phyloP scores from a whole-genome alignment of 2,797 vertebrate genomes.

The Tinamus major region DNA sequence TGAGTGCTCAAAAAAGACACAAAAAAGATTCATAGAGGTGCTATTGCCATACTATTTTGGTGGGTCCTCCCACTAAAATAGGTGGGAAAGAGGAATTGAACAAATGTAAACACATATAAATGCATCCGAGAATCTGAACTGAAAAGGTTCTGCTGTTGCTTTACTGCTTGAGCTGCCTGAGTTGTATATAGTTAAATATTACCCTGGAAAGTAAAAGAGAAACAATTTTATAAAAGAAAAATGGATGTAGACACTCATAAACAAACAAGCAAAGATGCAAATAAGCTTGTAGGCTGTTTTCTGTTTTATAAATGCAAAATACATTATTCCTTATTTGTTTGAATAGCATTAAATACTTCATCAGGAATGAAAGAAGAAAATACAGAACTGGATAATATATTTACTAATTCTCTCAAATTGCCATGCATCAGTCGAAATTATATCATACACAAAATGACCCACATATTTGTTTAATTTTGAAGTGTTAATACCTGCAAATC shows the following conservation, averaged over 20 bases:
- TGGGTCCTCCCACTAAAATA: background rate
- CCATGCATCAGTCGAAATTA: rapidly evolving
- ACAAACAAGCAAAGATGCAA: background rate
- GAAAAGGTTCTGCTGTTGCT: background rate
- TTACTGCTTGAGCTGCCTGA: background rate
- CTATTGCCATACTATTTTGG: background rate
- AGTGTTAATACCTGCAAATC: background rate
- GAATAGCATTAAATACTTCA: background rate
- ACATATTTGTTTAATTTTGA: background rate
- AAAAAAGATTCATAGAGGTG: background rate
- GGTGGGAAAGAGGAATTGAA: background rate
- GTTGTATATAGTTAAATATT: background rate
- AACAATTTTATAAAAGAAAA: background rate
- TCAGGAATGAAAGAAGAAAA: background rate
- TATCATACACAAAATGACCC: rapidly evolving
- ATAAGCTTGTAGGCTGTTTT: background rate
- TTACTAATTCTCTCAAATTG: background rate
- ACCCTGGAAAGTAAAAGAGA: background rate
- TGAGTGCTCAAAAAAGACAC: background rate
- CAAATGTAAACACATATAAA: background rate
- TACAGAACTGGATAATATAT: background rate
- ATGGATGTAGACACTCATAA: background rate
- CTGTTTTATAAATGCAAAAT: background rate
- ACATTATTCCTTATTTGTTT: background rate
- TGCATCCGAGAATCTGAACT: background rate